Evolutionary conservation across 2,113 vertebrate genomes (phyloP), one percentile per base, ranked within the genome.

Genomic region (Spizaetus ornatus): DNA sequence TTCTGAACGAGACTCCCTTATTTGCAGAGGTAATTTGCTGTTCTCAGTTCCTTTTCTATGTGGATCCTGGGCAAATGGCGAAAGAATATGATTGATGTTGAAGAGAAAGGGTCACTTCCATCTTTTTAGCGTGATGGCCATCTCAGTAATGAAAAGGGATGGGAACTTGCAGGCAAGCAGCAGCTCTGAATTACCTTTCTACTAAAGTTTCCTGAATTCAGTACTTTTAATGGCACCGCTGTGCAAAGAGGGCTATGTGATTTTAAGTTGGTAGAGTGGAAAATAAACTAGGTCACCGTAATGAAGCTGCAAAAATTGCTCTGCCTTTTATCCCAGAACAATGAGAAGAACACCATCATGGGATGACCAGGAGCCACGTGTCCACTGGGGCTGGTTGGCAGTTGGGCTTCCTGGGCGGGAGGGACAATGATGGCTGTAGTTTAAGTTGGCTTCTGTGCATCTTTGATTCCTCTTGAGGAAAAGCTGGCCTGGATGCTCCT

Each of bases 251-350:
- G 9, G 18, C 32, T 73, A 3, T 76, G 86, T 76, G 91, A 84
- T 93, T 89, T 89, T 86, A 69, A 63, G 48, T 56, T 95, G 70
- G 34, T 52, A 86, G 63, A 94, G 79, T 88, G 76, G 67, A 95
- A 94, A 93, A 93, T 93, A 96, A 97, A 96, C 90, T 96, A 92
- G 97, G 93, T 97, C 93, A 95, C 86, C 84, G 56, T 95, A 96
- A 94, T 73, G 91, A 94, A 89, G 82, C 89, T 88, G 74, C 63
- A 93, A 96, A 95, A 96, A 89, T 80, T 55, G 70, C 9, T 1
- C 83, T 90, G 66, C 40, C 58, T 91, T 48, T 61, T 80, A 80
- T 91, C 58, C 12, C 87, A 59, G 58, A 77, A 87, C 58, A 94
- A 82, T 38, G 62, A 88, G 62, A 48, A 82, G 62, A 83, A 67